A percentile compares a stretch with the other conserved stretches of the same genome.
phyloP scores from a whole-genome alignment of 1,140 invertebrate species.

The Neoseiulus cucumeris region DNA sequence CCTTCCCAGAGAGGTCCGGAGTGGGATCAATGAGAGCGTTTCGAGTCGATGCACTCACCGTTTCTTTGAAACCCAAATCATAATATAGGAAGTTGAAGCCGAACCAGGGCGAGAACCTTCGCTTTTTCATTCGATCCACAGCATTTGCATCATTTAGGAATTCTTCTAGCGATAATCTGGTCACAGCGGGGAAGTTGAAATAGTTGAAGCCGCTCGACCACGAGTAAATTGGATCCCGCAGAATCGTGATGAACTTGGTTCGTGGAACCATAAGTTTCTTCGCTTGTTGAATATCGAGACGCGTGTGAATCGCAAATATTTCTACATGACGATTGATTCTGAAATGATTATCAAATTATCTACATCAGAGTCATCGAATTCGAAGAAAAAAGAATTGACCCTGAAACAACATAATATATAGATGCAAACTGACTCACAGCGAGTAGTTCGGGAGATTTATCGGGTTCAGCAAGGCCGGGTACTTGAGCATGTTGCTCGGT shows the following conservation, averaged over 20 bases:
- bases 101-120: not conserved
- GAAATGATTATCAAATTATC: not conserved
- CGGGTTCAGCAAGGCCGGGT: not conserved
- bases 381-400: not conserved
- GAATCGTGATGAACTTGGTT: conserved; percentile 5
- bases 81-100: not conserved
- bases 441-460: not conserved
- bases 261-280: not conserved
- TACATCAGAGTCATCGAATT: not conserved
- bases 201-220: not conserved
- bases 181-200: not conserved
- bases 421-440: not conserved
- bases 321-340: not conserved
- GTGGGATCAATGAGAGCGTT: too few species aligned
- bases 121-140: not conserved
- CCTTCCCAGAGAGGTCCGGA: too few species aligned
- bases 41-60: not conserved
- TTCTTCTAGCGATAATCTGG: not conserved
- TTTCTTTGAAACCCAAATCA: conserved; percentile 1
- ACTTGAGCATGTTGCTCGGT: not conserved
- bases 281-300: not conserved
- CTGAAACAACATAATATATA: not conserved
- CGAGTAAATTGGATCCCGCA: not conserved
- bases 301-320: not conserved
- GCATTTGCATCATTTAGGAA: not conserved